A percentile compares a stretch with the other conserved stretches of the same genome.
Conservation (phyloP, 1,140 invertebrate genomes). For the Stegodyphus mimosarum region DNA sequence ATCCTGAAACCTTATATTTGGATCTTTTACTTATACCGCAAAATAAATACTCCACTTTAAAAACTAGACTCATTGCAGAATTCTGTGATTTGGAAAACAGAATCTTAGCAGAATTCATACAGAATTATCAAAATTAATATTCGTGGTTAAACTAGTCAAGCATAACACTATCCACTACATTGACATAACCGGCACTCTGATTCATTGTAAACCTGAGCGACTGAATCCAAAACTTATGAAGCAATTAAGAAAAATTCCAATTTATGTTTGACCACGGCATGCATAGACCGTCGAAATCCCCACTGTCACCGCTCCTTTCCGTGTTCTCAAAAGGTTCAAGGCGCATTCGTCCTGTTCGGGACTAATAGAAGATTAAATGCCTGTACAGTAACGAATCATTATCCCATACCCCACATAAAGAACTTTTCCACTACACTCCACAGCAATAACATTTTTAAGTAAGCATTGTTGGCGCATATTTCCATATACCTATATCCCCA, state of each 20-base stretch:
- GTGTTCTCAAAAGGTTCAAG: neutral
- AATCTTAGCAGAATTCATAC: neutral
- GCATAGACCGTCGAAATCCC: neutral
- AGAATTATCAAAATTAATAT: neutral
- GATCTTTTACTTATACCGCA: neutral
- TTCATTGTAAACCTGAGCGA: neutral
- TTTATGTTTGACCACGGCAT: neutral
- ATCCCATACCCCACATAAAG: neutral
- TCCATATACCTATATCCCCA: neutral
- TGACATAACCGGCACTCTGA: neutral
- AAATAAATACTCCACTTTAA: neutral
- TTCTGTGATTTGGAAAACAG: neutral
- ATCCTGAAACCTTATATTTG: neutral
- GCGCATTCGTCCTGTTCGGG: too few relatives aligned
- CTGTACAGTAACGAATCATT: neutral
- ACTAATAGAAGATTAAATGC: constrained; percentile 2
- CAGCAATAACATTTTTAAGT: neutral
- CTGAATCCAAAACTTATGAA: neutral
- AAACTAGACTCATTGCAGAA: neutral
- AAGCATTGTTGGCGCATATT: neutral
- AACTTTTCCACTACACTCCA: neutral
- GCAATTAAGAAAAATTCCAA: constrained; percentile 19
- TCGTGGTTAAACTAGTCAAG: neutral
- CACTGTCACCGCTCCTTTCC: neutral
- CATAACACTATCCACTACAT: constrained; percentile 16